Evolutionary conservation across 2,888 invertebrate genomes (phyloP).

Genomic region (Lasioglossum morio): DNA sequence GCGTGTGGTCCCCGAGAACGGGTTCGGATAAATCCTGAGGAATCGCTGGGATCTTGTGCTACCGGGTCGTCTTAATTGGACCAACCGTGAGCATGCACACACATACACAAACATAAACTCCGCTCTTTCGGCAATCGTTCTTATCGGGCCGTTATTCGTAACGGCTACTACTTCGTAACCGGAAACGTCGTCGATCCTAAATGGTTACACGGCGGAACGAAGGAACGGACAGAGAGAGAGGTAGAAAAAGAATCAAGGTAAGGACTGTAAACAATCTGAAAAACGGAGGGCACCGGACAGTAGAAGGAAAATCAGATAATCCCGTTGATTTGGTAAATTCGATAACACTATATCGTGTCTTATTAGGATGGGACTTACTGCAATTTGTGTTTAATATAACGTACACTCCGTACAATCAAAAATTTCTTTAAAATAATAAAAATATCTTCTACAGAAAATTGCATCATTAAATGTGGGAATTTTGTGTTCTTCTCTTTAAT

Average conservation of each 20-base stretch:
- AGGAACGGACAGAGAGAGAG: slow-evolving; percentile 22
- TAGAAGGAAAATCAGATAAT: slow-evolving; percentile 51
- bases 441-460: background rate
- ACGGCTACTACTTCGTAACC: slow-evolving; percentile 72
- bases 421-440: background rate
- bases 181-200: slow-evolving; percentile 74
- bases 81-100: slow-evolving; percentile 62
- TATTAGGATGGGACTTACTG: slow-evolving; percentile 6
- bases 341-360: slow-evolving; percentile 53
- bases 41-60: slow-evolving; percentile 68
- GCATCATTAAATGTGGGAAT: background rate
- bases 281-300: slow-evolving; percentile 10
- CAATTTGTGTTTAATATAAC: background rate
- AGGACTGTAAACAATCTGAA: background rate
- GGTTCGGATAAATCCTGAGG: slow-evolving; percentile 60
- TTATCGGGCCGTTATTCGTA: slow-evolving; percentile 79
- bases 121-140: slow-evolving; percentile 70
- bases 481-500: too few relatives aligned
- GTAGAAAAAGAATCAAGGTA: slow-evolving; percentile 28
- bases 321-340: slow-evolving; percentile 53
- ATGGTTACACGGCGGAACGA: slow-evolving; percentile 60
- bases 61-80: slow-evolving; percentile 76
- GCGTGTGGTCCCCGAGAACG: slow-evolving; percentile 55
- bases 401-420: background rate
- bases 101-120: slow-evolving; percentile 34